Percentiles rank a stretch among this genome's conserved stretches.
Conservation (phyloP, 2,888 invertebrate genomes). For the Digitonthophagus gazella region DNA sequence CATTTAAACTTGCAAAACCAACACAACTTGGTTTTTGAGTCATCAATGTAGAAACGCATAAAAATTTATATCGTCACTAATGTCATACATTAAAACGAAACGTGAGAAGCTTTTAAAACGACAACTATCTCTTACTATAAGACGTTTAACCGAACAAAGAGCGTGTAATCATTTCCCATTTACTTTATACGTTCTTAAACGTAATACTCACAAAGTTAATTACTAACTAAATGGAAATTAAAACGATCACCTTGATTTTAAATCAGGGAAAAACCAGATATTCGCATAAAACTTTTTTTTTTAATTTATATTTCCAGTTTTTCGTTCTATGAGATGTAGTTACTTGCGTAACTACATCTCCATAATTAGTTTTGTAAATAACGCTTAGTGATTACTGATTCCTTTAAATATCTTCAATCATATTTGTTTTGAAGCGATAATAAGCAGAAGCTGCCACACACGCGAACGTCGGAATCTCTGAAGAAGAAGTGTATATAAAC, state of each 20-base stretch:
- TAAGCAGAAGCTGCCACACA: neutral
- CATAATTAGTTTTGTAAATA: no score
- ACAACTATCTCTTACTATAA: neutral
- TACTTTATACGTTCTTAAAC: neutral
- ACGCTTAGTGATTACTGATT: no score
- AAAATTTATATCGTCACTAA: neutral
- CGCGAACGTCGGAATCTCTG: no score
- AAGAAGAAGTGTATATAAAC: no score
- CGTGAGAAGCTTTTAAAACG: neutral
- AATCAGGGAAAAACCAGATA: neutral
- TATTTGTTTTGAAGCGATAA: neutral
- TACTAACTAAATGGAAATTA: neutral
- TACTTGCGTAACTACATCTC: no score
- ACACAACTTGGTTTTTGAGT: no score
- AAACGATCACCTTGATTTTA: neutral
- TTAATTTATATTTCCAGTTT: neutral
- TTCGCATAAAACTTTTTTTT: no score
- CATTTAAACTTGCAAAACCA: no score
- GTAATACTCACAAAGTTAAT: neutral
- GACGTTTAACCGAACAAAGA: neutral
- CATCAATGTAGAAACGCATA: neutral
- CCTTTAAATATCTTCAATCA: neutral
- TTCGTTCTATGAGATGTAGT: no score
- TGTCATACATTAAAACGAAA: neutral
- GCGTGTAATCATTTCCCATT: neutral